These are phyloP conservation scores for Zaprionus africanus DNA, from an alignment of 1,140 invertebrate species.

Conservation along the genomic window DNA sequence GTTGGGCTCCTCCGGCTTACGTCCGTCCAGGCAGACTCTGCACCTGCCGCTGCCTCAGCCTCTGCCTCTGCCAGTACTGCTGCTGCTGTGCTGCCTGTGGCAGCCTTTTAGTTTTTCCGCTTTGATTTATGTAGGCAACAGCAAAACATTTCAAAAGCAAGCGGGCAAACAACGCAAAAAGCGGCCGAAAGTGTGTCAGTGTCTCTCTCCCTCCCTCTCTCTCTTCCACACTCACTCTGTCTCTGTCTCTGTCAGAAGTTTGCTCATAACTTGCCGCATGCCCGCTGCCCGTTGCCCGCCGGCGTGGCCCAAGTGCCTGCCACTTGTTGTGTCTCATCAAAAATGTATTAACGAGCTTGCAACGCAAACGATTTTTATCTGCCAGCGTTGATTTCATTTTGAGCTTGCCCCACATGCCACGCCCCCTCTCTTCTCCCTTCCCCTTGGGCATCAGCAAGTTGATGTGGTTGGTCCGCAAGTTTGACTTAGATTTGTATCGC, in stretches of 20 bases:
- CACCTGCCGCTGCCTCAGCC: conserved; percentile 14
- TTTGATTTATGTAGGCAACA: conserved; percentile 75
- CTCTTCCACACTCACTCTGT: neutral
- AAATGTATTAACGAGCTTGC: conserved; percentile 83
- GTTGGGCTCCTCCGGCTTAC: conserved; percentile 45
- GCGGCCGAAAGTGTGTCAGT: conserved; percentile 54
- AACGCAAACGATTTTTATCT: conserved; percentile 81
- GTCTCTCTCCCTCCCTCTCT: conserved; percentile 3
- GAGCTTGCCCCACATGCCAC: conserved; percentile 53
- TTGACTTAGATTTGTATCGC: conserved; percentile 76
- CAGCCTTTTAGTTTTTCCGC: conserved; percentile 71
- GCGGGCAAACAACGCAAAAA: conserved; percentile 51
- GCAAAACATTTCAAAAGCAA: conserved; percentile 79
- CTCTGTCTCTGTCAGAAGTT: conserved; percentile 48
- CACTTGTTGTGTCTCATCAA: conserved; percentile 82
- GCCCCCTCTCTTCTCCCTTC: neutral
- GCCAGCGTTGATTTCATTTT: conserved; percentile 81
- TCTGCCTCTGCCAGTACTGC: neutral
- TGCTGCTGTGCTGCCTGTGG: conserved; percentile 43
- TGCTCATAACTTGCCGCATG: conserved; percentile 70
- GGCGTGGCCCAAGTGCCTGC: conserved; percentile 55
- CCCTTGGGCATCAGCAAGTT: neutral
- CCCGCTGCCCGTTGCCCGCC: conserved; percentile 33
- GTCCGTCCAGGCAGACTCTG: conserved; percentile 8
- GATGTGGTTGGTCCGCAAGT: conserved; percentile 40